A percentile compares a stretch with the other conserved stretches of the same genome.
Evolutionary conservation across 1,140 invertebrate species (phyloP).

Genomic region (Drosophila melanica): DNA sequence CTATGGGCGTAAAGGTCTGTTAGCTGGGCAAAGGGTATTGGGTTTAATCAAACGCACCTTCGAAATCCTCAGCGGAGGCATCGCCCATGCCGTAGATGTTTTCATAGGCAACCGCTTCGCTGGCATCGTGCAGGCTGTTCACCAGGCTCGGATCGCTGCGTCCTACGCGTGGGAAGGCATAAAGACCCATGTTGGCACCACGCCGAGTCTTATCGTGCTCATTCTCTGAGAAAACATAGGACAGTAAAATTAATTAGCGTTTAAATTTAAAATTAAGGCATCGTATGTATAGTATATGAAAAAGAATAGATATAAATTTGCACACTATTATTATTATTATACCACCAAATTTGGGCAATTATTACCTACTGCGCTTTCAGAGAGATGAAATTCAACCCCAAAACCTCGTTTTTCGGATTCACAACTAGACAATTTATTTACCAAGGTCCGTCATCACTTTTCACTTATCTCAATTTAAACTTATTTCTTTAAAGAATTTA

Average conservation of each 20-base stretch:
- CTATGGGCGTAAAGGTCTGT: slow-evolving; percentile 29
- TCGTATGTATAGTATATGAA: too few relatives aligned
- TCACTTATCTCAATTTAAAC: too few relatives aligned
- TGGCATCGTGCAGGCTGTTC: slow-evolving; percentile 69
- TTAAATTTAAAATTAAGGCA: too few relatives aligned
- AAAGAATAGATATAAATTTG: too few relatives aligned
- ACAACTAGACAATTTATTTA: too few relatives aligned
- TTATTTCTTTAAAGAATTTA: too few relatives aligned
- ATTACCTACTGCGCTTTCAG: too few relatives aligned
- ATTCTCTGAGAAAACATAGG: slow-evolving; percentile 37
- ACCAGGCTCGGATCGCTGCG: slow-evolving; percentile 84
- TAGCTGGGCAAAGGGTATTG: neutral
- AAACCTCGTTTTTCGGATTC: too few relatives aligned
- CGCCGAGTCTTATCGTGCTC: slow-evolving; percentile 74
- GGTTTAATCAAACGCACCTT: slow-evolving; percentile 53
- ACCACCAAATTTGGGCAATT: too few relatives aligned
- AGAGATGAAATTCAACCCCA: too few relatives aligned
- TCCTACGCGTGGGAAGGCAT: slow-evolving; percentile 86
- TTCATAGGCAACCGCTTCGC: slow-evolving; percentile 57
- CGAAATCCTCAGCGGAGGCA: slow-evolving; percentile 75
- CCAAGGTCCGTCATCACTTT: too few relatives aligned
- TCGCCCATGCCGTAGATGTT: slow-evolving; percentile 54
- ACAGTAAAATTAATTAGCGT: neutral
- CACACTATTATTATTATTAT: too few relatives aligned
- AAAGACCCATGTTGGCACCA: slow-evolving; percentile 85